Percentiles rank a stretch among this genome's conserved stretches.
phyloP scores from a whole-genome alignment of 1,140 invertebrate species.

The Octopus bimaculoides region DNA sequence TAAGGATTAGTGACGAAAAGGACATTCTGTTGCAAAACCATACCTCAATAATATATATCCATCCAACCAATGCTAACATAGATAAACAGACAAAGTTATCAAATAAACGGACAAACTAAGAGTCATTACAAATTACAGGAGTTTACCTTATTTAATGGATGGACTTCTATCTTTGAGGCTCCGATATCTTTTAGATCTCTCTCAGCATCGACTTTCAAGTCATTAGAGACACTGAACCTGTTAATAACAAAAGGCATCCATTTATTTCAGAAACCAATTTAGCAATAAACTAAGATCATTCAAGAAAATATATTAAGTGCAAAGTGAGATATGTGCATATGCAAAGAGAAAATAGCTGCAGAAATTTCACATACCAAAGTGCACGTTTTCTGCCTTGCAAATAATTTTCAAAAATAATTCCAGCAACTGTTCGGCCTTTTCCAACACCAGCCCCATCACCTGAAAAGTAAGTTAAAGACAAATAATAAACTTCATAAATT shows the following conservation, averaged over 20 bases:
- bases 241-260: constrained; percentile 17
- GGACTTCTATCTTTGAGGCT: constrained; percentile 83
- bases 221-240: constrained; percentile 93
- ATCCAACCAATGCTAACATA: too few relatives aligned
- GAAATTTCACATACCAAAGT: constrained; percentile 69
- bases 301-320: too few relatives aligned
- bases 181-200: constrained; percentile 95
- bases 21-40: too few relatives aligned
- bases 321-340: too few relatives aligned
- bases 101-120: too few relatives aligned
- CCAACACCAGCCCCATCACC: constrained; percentile 99
- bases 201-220: constrained; percentile 97
- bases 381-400: constrained; percentile 87
- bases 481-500: background rate
- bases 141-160: constrained; percentile 83
- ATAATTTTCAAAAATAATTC: constrained; percentile 98
- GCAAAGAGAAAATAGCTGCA: too few relatives aligned
- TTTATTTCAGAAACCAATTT: too few relatives aligned
- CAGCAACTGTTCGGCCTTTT: constrained; percentile 97
- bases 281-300: too few relatives aligned
- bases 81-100: too few relatives aligned
- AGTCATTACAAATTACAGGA: background rate
- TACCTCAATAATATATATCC: too few relatives aligned
- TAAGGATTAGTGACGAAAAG: too few relatives aligned
- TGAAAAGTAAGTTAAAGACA: constrained; percentile 41